phyloP scores from a whole-genome alignment of 2,888 invertebrate species.

The Cantharis rufa region DNA sequence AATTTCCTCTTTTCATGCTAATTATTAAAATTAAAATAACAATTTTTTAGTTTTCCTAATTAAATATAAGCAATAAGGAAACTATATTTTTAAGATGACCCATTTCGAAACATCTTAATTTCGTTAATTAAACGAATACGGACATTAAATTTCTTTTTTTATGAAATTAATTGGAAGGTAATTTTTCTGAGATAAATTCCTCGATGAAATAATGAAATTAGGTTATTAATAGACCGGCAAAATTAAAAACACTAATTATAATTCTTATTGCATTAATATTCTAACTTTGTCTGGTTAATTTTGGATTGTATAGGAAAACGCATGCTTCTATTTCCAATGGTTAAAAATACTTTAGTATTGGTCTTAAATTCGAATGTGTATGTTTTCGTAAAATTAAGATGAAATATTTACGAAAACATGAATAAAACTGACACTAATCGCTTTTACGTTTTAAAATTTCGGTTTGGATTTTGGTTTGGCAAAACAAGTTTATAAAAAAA shows the following conservation, averaged over 20 bases:
- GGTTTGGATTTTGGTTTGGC: background rate
- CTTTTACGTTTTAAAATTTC: background rate
- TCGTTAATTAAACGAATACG: background rate
- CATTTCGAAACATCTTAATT: background rate
- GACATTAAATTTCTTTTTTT: background rate
- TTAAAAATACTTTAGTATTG: slow-evolving; percentile 26
- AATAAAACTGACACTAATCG: background rate
- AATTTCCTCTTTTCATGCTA: background rate
- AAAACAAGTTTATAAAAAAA: background rate
- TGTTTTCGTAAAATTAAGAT: background rate
- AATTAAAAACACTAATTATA: background rate
- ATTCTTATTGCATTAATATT: background rate
- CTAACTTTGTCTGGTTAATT: slow-evolving; percentile 14
- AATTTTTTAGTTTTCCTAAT: background rate
- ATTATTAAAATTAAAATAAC: background rate
- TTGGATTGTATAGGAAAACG: slow-evolving; percentile 20
- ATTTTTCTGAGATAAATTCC: background rate
- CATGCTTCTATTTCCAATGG: slow-evolving; percentile 20
- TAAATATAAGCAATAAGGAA: background rate
- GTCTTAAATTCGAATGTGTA: slow-evolving; percentile 4
- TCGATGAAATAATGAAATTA: background rate
- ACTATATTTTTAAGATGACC: background rate
- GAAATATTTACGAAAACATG: background rate
- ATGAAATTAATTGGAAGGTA: background rate
- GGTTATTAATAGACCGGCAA: background rate